Conservation (phyloP, 2,797 vertebrate species). For the Hippoglossus hippoglossus region DNA sequence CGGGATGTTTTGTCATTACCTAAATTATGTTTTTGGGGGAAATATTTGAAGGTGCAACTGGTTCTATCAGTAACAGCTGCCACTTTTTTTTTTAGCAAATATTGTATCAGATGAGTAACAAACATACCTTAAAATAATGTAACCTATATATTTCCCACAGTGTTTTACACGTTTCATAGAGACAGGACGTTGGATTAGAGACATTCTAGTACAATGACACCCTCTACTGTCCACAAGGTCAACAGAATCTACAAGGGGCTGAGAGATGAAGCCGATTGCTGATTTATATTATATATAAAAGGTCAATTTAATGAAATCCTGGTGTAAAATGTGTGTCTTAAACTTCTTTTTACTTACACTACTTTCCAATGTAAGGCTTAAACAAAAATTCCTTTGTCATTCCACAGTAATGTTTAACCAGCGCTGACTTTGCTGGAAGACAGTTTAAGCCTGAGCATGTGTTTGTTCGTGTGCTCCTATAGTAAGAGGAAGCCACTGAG, state of each 20-base stretch:
- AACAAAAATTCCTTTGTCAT: constrained; percentile 44
- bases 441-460: constrained; percentile 8
- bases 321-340: fast-evolving
- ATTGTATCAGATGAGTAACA: background rate
- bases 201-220: constrained; percentile 29
- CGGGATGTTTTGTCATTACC: background rate
- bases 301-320: background rate
- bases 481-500: constrained; percentile 29
- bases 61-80: too few species aligned
- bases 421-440: constrained; percentile 6
- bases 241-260: background rate
- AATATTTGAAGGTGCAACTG: too few species aligned
- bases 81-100: background rate
- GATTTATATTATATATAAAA: background rate
- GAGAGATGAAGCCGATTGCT: background rate
- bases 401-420: constrained; percentile 57
- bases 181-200: background rate
- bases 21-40: too few species aligned
- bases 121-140: background rate
- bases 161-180: background rate
- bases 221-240: constrained; percentile 56
- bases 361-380: background rate
- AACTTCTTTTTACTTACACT: background rate
- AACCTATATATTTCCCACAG: too few species aligned
- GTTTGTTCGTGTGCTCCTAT: constrained; percentile 12